These are phyloP conservation scores for Serilophus lunatus DNA, from an alignment of 2,113 vertebrate species.

Conservation along the genomic window DNA sequence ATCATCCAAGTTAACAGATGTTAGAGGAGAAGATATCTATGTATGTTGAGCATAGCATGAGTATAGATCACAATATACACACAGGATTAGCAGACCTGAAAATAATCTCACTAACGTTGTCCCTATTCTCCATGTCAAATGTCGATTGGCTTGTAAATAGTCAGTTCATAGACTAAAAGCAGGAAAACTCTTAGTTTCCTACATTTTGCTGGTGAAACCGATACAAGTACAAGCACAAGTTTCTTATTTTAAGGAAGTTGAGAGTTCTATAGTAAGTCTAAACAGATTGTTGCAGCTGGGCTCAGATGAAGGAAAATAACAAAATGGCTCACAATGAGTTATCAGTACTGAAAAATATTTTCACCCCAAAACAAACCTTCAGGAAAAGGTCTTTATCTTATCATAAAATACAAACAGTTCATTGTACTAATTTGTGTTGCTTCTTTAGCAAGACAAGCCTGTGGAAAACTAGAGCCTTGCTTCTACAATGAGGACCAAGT, in stretches of 20 bases:
- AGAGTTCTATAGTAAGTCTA: background rate
- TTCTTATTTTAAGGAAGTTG: slow-evolving; percentile 34
- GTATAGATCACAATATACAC: background rate
- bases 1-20: background rate
- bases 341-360: slow-evolving; percentile 12
- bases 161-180: background rate
- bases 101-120: background rate
- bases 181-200: slow-evolving; percentile 38
- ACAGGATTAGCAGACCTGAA: background rate
- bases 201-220: slow-evolving; percentile 14
- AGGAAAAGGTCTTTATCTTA: slow-evolving; percentile 61
- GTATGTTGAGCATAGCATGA: background rate
- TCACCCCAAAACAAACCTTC: background rate
- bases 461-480: slow-evolving; percentile 17
- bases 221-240: background rate
- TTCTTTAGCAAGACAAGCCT: slow-evolving; percentile 4
- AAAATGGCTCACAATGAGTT: background rate
- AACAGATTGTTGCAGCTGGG: background rate
- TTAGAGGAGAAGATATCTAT: background rate
- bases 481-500: background rate
- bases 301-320: slow-evolving; percentile 16
- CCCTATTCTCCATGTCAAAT: background rate
- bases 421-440: slow-evolving; percentile 14
- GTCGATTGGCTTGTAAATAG: background rate
- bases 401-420: slow-evolving; percentile 33